Evolutionary conservation across 2,797 vertebrate species (phyloP), one percentile per base, ranked within the genome.

Genomic region (Rhinophrynus dorsalis): DNA sequence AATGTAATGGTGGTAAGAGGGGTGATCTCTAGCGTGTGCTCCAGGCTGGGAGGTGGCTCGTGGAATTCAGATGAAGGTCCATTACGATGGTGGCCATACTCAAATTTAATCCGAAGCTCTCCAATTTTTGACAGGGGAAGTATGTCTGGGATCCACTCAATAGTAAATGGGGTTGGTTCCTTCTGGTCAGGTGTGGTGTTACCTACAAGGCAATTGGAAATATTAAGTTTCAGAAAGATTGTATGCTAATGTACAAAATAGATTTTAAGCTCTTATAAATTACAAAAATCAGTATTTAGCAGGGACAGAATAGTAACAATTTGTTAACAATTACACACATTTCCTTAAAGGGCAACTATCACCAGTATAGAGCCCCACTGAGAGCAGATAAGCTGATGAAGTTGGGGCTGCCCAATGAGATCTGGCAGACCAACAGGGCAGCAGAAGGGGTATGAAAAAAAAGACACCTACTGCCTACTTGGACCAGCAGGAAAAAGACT

Each of bases 131-230:
- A 92, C 23, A 88, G 87, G 1, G 95, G 94, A 35, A 96, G 90
- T 45, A 94, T 89, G 48, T 94, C 91, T 0, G 95, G 94, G 78
- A 92, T 95, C 94, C 95, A 97, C 75, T 97, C 94, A 0, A 97
- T 94, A 67, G 94, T 90, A 61, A 97, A 96, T 1, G 93, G 92
- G 10, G 88, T 83, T 12, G 90, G 85, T 50, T 94, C 93, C 78
- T 92, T 92, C 81, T 92, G 92, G 20, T 94, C 90, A 0, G 88
- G 82, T 1, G 88, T 78, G 26, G 85, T 87, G 8, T 88, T 83
- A 17, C 94, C 94, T 95, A 61, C 51, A 78, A 76, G 13, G 9
- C 3, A 11, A 45, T 8, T 20, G 0, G 2, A 13, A 13, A 15
- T 38, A 13, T 1, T 12, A 5, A 45, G 10, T 18, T 20, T 2